Percentiles rank a stretch among this genome's conserved stretches.
Evolutionary conservation across 2,888 invertebrate species (phyloP).

Genomic region (Brachypalpus laphriformis): DNA sequence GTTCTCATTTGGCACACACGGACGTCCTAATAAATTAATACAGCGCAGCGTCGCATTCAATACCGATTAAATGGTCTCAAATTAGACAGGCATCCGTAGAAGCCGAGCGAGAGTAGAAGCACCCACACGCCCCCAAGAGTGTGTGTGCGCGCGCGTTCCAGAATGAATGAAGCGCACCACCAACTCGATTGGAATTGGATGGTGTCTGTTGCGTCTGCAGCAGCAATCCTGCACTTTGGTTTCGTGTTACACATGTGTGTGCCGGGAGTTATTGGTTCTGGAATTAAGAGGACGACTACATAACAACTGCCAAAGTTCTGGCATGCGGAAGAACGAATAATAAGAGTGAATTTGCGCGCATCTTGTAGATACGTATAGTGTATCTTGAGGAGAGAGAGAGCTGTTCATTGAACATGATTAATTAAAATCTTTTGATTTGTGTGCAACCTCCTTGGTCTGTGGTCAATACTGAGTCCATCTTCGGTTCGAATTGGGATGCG

Average conservation of each 20-base stretch:
- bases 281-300: constrained; percentile 4
- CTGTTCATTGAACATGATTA: constrained; percentile 55
- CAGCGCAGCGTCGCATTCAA: constrained; percentile 61
- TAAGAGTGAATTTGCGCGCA: constrained; percentile 35
- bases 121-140: constrained; percentile 38
- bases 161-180: constrained; percentile 40
- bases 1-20: constrained; percentile 68
- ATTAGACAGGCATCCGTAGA: constrained; percentile 57
- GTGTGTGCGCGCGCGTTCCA: constrained; percentile 5
- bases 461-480: constrained; percentile 63
- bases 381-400: too few relatives aligned
- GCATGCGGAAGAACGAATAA: constrained; percentile 68
- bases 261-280: constrained; percentile 46
- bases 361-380: not conserved
- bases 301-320: constrained; percentile 48
- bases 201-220: constrained; percentile 64
- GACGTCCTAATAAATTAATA: constrained; percentile 71
- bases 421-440: constrained; percentile 71
- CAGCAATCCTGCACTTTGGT: constrained; percentile 46
- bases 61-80: constrained; percentile 69
- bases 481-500: constrained; percentile 44
- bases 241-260: constrained; percentile 46
- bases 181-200: constrained; percentile 55
- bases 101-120: constrained; percentile 14
- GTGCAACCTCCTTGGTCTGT: constrained; percentile 40